These are phyloP conservation scores for Oryctes rhinoceros DNA, from an alignment of 1,140 invertebrate species.

Conservation along the genomic window DNA sequence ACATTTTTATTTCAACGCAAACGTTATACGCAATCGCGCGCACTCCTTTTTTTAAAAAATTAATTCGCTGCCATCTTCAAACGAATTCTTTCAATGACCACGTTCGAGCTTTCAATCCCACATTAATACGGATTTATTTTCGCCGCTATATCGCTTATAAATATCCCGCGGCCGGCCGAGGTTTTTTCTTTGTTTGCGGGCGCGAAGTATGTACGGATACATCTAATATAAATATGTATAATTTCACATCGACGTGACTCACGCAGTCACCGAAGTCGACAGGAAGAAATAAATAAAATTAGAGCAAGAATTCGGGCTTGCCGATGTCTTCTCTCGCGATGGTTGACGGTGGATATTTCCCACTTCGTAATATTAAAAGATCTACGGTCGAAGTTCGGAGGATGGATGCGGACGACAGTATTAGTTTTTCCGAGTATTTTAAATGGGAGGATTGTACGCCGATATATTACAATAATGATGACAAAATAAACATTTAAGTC, in stretches of 20 bases:
- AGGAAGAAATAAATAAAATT: constrained; percentile 45
- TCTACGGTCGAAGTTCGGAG: constrained; percentile 1
- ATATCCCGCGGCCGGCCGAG: not conserved
- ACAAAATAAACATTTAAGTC: constrained; percentile 19
- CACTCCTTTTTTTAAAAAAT: constrained; percentile 1
- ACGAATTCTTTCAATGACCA: constrained; percentile 12
- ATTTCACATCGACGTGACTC: constrained; percentile 13
- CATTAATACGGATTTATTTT: constrained; percentile 15
- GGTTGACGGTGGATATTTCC: not conserved
- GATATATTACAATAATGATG: constrained; percentile 10
- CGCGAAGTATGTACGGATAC: not conserved
- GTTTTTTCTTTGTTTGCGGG: constrained; percentile 15
- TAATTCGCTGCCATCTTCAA: constrained; percentile 21
- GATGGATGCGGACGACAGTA: constrained; percentile 6
- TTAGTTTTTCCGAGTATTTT: constrained; percentile 4
- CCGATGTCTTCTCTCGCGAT: not conserved
- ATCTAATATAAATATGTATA: constrained; percentile 16
- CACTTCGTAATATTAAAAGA: constrained; percentile 6
- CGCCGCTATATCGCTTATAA: not conserved
- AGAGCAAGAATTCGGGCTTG: constrained; percentile 41
- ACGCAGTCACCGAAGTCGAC: constrained; percentile 34
- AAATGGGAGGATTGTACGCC: not conserved
- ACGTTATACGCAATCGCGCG: not conserved
- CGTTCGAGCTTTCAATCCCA: constrained; percentile 13
- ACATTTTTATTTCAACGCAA: not conserved